phyloP scores from a whole-genome alignment of 2,113 vertebrate genomes.

The Tautogolabrus adspersus region DNA sequence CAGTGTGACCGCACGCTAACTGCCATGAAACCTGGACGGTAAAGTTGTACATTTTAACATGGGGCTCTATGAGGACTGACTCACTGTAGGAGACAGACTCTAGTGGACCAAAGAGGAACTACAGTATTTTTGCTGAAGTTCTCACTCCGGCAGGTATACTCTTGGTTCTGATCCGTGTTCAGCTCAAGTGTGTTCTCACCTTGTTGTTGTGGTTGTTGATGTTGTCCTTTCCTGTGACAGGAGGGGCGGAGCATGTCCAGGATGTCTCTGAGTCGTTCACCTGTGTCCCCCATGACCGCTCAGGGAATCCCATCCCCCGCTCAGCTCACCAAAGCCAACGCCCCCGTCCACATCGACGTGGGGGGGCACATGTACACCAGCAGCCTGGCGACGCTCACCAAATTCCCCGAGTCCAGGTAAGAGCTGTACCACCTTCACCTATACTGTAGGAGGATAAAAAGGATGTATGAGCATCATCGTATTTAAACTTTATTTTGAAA shows the following conservation, averaged over 20 bases:
- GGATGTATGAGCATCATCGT: too few relatives aligned
- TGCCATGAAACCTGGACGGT: conserved; percentile 3
- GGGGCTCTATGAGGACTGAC: too few relatives aligned
- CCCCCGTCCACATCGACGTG: conserved; percentile 93
- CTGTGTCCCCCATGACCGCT: conserved; percentile 90
- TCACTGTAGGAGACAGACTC: too few relatives aligned
- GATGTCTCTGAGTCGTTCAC: conserved; percentile 92
- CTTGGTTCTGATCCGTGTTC: too few relatives aligned
- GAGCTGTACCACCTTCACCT: conserved; percentile 15
- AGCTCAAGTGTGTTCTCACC: not conserved
- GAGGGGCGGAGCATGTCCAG: conserved; percentile 94
- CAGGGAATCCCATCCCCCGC: conserved; percentile 94
- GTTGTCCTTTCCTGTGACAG: conserved; percentile 64
- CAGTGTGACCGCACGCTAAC: too few relatives aligned
- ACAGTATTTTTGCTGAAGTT: too few relatives aligned
- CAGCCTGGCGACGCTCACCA: conserved; percentile 92
- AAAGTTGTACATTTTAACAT: too few relatives aligned
- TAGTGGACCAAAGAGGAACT: too few relatives aligned
- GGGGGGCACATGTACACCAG: conserved; percentile 96
- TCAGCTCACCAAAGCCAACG: conserved; percentile 94
- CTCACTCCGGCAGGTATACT: too few relatives aligned
- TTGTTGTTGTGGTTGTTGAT: not conserved
- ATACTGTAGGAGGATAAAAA: too few relatives aligned
- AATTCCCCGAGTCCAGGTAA: conserved; percentile 94
- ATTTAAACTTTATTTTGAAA: too few relatives aligned